A percentile compares a stretch with the other conserved stretches of the same genome.
These are phyloP conservation scores for Centropyge bicolor DNA, from an alignment of 2,797 vertebrate species.

Conservation along the genomic window DNA sequence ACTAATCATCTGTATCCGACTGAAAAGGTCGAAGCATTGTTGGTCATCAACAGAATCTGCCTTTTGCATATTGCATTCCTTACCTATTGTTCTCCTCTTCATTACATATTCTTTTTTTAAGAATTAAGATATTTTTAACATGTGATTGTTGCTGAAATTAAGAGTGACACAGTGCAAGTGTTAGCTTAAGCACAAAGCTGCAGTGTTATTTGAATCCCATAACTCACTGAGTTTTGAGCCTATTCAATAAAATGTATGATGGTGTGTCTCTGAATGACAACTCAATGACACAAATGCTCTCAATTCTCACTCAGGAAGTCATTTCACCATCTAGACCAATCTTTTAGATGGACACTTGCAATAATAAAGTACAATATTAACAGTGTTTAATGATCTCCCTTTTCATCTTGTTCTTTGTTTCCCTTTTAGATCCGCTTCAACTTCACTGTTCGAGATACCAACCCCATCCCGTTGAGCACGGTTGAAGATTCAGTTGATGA, in stretches of 20 bases:
- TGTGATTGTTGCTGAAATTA: not conserved
- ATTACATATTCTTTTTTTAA: not conserved
- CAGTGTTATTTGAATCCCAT: not conserved
- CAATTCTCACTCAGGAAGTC: not conserved
- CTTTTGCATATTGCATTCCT: no score
- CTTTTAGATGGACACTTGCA: not conserved
- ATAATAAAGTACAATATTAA: not conserved
- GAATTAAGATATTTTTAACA: not conserved
- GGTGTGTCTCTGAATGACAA: not conserved
- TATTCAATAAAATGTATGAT: not conserved
- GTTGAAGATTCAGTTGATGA: constrained; percentile 51
- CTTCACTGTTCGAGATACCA: accelerated
- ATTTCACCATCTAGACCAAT: not conserved
- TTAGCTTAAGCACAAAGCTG: not conserved
- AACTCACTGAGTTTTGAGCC: not conserved
- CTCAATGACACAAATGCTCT: not conserved
- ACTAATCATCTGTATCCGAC: no score
- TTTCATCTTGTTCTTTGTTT: not conserved
- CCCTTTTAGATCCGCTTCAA: constrained; percentile 2
- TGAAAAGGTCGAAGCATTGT: no score
- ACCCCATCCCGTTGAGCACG: constrained; percentile 1
- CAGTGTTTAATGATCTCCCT: not conserved
- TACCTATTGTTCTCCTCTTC: not conserved
- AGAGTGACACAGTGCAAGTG: not conserved
- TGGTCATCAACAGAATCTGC: no score